These are phyloP conservation scores for Patiria pectinifera DNA, from an alignment of 53 echinoderm and acorn worm species.

Conservation along the genomic window DNA sequence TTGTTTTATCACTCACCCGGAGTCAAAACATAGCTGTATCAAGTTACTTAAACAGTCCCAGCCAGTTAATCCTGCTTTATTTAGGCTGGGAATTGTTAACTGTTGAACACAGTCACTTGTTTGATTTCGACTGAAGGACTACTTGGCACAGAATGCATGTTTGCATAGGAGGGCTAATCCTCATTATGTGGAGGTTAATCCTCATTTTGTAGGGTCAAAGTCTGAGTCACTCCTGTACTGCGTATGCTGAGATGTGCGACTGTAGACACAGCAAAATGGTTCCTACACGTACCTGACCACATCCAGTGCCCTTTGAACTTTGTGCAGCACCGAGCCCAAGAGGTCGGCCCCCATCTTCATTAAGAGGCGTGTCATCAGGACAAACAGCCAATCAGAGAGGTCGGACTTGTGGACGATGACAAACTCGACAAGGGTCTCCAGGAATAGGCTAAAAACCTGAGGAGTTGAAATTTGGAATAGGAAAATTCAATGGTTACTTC, in stretches of 20 bases:
- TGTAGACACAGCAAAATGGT: neutral
- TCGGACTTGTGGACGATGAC: constrained; percentile 84
- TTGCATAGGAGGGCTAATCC: too few relatives aligned
- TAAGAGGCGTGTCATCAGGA: constrained; percentile 90
- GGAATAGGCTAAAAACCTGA: constrained; percentile 90
- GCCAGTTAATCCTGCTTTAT: too few relatives aligned
- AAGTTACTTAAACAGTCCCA: too few relatives aligned
- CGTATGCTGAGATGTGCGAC: neutral
- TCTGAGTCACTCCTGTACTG: neutral
- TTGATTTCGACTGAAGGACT: too few relatives aligned
- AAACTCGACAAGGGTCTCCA: constrained; percentile 91
- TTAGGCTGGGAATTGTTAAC: too few relatives aligned
- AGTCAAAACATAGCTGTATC: too few relatives aligned
- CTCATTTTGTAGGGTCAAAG: neutral
- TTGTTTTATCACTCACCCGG: too few relatives aligned
- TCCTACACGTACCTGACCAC: constrained; percentile 81
- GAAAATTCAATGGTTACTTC: neutral
- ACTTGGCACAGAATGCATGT: too few relatives aligned
- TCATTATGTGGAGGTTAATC: neutral
- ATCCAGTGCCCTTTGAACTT: constrained; percentile 86
- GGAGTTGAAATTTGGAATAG: neutral
- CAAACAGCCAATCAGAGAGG: constrained; percentile 88
- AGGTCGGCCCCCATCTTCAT: constrained; percentile 95
- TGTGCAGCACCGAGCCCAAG: constrained; percentile 83
- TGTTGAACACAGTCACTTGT: too few relatives aligned